Evolutionary conservation across 2,888 invertebrate genomes (phyloP).

Genomic region (Lomographa bimaculata): DNA sequence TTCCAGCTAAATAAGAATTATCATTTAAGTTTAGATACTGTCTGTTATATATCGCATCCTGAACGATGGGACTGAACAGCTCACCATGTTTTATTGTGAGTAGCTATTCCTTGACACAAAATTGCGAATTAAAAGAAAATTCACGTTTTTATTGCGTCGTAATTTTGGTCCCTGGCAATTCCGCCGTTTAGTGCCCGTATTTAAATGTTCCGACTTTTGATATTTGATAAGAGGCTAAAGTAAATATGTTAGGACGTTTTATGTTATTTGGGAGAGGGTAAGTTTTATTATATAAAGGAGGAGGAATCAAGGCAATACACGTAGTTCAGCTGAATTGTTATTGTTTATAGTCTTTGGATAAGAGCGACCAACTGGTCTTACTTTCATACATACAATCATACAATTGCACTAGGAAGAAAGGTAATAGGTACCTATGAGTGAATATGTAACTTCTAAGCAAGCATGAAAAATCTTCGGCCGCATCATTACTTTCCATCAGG

Average conservation of each 20-base stretch:
- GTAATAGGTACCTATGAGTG: too few species aligned
- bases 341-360: too few species aligned
- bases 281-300: too few species aligned
- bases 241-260: conserved; percentile 34
- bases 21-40: conserved; percentile 15
- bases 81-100: conserved; percentile 59
- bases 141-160: conserved; percentile 61
- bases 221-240: conserved; percentile 42
- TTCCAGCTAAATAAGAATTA: too few species aligned
- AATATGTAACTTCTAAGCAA: too few species aligned
- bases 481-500: too few species aligned
- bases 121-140: conserved; percentile 66
- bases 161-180: conserved; percentile 55
- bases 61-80: conserved; percentile 51
- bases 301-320: too few species aligned
- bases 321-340: too few species aligned
- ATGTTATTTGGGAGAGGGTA: conserved; percentile 13
- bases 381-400: too few species aligned
- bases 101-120: conserved; percentile 56
- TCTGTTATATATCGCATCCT: conserved; percentile 6
- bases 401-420: too few species aligned
- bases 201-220: conserved; percentile 50
- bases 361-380: too few species aligned
- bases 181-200: conserved; percentile 51
- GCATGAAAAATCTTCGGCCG: too few species aligned